These are phyloP conservation scores for Zingel zingel DNA, from an alignment of 2,113 vertebrate species.

Conservation along the genomic window DNA sequence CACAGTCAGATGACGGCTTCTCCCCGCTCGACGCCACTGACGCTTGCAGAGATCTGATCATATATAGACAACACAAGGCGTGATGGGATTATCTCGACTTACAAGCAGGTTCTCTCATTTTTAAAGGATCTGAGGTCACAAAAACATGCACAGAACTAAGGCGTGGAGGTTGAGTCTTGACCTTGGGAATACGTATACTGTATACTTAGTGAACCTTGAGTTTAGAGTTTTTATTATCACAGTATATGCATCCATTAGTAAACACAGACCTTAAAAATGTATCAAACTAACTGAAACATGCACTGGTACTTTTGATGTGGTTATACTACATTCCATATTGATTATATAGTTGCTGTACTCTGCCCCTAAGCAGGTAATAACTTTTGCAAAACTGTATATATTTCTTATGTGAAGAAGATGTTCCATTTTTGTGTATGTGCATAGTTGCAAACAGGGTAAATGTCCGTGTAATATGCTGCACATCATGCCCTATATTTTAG, in stretches of 20 bases:
- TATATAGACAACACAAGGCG: background rate
- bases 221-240: too few relatives aligned
- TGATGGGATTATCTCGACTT: background rate
- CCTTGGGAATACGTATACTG: too few relatives aligned
- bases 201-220: too few relatives aligned
- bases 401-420: background rate
- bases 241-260: background rate
- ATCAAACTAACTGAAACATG: background rate
- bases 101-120: too few relatives aligned
- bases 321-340: too few relatives aligned
- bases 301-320: too few relatives aligned
- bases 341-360: background rate
- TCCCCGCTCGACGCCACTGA: slow-evolving; percentile 84
- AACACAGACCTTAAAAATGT: background rate
- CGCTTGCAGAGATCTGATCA: slow-evolving; percentile 85
- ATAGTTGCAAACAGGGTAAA: background rate
- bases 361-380: background rate
- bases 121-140: too few relatives aligned
- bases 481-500: background rate
- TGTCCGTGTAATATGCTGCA: background rate
- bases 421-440: background rate
- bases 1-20: slow-evolving; percentile 82
- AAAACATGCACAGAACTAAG: too few relatives aligned
- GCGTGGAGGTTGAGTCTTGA: too few relatives aligned
- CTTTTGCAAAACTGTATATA: background rate